Base-by-base conservation (phyloP, 2,888 invertebrate genomes). In the Nomada fucata region DNA sequence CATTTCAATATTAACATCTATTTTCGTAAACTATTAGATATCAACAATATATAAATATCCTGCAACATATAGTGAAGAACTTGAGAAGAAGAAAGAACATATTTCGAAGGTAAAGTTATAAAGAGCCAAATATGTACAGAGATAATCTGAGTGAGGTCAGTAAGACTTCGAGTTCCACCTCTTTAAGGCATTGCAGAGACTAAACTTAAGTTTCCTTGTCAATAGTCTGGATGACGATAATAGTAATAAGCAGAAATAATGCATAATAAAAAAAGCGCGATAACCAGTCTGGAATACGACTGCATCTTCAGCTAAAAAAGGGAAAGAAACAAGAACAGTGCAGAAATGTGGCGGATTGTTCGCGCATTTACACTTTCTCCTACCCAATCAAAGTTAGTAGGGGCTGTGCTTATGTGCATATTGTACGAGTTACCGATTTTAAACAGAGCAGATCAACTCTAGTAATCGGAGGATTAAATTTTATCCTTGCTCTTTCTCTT, bases 241-340 rank as follows among this genome's bases (percentile, higher is more conserved):
- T 78, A 78, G 23, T 64, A 70, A 59, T 47, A 65, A 70, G 64
- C 69, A 36, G 59, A n/a, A 79, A 63, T 64, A 60, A 70, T 52
- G 64, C 69, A 79, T 78, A 79, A 69, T 52, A 44, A 64, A 69
- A 61, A 57, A 64, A 55, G 52, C 23, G 47, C 11, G 79, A 78
- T 79, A 64, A 78, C 18, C 11, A 44, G 55, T n/a, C 50, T 26
- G 52, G 63, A 59, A 79, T 64, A 78, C 10, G 23, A 26, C 36
- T 47, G 36, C 29, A 11, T 7, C n/a, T 26, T 20, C 18, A 15
- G 59, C 20, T 53, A 64, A 65, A 29, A 57, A 57, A 57, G 13
- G 18, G 23, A 63, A 69, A 50, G 29, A 64, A 70, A 50, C 9
- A 18, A 79, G 55, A 72, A 50, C 13, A 42, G 67, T 44, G 59